Evolutionary conservation across 2,113 vertebrate species (phyloP), one percentile per base, ranked within the genome.

Genomic region (Holacanthus passer): DNA sequence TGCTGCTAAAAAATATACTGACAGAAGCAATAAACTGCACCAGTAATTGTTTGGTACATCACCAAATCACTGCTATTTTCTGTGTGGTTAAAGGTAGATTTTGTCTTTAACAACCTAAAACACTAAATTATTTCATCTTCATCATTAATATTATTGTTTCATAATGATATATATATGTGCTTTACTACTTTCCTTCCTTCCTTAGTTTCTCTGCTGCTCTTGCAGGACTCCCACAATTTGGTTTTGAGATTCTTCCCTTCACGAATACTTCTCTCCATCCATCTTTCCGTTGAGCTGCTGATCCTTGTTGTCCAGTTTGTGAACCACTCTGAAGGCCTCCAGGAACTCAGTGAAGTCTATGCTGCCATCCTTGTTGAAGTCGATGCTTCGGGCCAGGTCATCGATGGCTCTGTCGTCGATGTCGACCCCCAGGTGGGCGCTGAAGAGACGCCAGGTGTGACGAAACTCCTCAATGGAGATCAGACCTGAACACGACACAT

Each of bases 341-440:
- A 99, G 92, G 90, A 99, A 99, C 93, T 99, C 98, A 22, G 93
- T 98, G 86, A 99, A 99, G 93, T 99, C 98, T 41, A 99, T 99
- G 82, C 96, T 96, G 88, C 97, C 97, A 2, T 99, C 98, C 89
- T 97, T 97, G 95, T 99, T 99, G 85, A 96, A 94, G 90, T 99
- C 98, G 66, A 99, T 97, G 87, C 93, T 96, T 64, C 92, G 93
- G 6, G 96, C 96, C 67, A 99, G 91, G 70, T 96, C 96, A 43
- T 98, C 95, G 4, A 99, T 90, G 73, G 96, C 90, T 16, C 88
- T 58, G 69, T 98, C 94, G 0, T 95, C 83, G 7, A 95, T 88
- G 3, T 89, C 84, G 1, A 96, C 94, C 11, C 93, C 94, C 64
- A 98, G 93, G 88, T 99, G 97, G 78, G 95, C 92, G n/a, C 93